A percentile compares a stretch with the other conserved stretches of the same genome.
phyloP scores from a whole-genome alignment of 2,113 vertebrate genomes.

The Lophura nycthemera region DNA sequence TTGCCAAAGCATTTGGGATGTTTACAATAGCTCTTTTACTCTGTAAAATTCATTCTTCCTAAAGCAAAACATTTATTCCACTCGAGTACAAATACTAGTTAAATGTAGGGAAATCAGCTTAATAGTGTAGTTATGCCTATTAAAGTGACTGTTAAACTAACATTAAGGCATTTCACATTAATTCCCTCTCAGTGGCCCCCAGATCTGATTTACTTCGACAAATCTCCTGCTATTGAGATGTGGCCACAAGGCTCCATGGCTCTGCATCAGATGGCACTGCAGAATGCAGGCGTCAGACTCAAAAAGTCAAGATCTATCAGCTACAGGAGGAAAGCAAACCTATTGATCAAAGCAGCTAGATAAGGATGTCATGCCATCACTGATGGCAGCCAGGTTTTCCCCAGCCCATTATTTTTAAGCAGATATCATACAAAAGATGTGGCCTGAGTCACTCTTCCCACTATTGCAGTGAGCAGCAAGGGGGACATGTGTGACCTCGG shows the following conservation, averaged over 20 bases:
- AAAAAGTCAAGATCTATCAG: background rate
- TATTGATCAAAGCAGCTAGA: background rate
- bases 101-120: background rate
- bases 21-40: background rate
- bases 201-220: background rate
- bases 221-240: background rate
- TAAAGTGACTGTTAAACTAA: background rate
- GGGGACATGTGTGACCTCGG: background rate
- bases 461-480: background rate
- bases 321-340: background rate
- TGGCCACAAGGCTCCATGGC: background rate
- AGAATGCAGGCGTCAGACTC: background rate
- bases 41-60: background rate
- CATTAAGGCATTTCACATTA: conserved; percentile 10
- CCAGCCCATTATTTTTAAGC: background rate
- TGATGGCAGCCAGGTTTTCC: background rate
- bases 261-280: background rate
- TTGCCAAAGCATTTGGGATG: background rate
- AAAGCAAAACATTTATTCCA: background rate
- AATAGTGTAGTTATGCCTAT: background rate
- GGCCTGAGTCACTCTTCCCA: background rate
- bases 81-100: conserved; percentile 8
- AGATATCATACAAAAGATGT: background rate
- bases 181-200: background rate
- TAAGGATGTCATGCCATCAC: background rate